Conservation (phyloP, 2,797 vertebrate species). For the Gambelia wislizenii region DNA sequence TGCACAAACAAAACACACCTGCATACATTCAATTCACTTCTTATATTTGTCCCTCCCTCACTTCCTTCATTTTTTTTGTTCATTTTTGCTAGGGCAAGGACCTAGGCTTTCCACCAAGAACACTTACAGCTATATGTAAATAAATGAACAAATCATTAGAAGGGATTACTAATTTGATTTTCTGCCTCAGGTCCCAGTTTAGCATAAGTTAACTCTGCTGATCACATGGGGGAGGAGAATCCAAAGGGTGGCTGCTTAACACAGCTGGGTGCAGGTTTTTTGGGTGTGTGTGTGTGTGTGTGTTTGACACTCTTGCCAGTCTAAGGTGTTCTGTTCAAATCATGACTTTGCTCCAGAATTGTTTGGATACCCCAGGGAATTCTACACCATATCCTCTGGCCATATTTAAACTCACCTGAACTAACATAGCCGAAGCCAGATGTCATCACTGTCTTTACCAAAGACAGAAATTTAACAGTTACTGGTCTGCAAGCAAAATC, state of each 20-base stretch:
- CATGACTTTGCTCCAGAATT: background rate
- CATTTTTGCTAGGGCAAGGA: background rate
- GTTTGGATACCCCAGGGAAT: too few species aligned
- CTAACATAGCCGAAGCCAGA: background rate
- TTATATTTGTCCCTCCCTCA: background rate
- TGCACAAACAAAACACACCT: background rate
- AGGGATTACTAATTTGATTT: background rate
- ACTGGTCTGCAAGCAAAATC: background rate
- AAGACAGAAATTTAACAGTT: background rate
- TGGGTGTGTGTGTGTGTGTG: too few species aligned
- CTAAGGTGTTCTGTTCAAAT: background rate
- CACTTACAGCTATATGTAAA: background rate
- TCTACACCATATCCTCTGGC: background rate
- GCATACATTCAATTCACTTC: background rate
- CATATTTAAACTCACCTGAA: background rate
- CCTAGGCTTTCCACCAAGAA: background rate
- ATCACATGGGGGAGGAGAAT: background rate
- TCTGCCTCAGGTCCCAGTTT: background rate
- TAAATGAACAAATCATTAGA: background rate
- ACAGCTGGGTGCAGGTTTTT: background rate
- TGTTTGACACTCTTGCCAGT: background rate
- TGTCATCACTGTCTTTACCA: background rate
- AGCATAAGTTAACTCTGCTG: background rate
- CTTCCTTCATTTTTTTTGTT: background rate
- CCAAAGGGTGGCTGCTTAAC: background rate